Evolutionary conservation across 2,888 invertebrate genomes (phyloP), one percentile per base, ranked within the genome.

Genomic region (Lysandra coridon): DNA sequence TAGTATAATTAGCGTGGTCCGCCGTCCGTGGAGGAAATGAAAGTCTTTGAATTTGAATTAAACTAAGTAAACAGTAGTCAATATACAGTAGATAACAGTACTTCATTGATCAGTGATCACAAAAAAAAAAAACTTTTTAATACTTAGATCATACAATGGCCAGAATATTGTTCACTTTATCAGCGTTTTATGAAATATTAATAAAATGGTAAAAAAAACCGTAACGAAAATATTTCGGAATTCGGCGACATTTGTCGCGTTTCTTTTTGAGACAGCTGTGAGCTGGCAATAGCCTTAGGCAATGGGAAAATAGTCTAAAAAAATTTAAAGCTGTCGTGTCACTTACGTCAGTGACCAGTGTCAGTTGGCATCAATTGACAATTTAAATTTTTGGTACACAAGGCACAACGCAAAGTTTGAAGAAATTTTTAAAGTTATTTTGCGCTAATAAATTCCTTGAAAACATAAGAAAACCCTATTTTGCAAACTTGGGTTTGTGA

Each of bases 301-400:
- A 12, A 4, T 33, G 2, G 1, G 12, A 37, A 17, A 33, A 5
- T 17, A 30, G 64, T 17, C 4, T 33, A 14, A 69, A 69, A 69
- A 69, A 17, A 37, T 17, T 12, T 14, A 69, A 14, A 37, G 14
- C 69, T 69, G 69, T 69, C 69, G 69, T 69, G 69, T 69, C 69
- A 69, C 69, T 33, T 69, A 69, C 69, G 69, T 69, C 69, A 69
- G 69, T 33, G 33, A 33, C 33, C 69, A 69, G 33, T 33, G 69
- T 69, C 69, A 69, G 33, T 69, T 69, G 69, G 69, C 69, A 33
- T 69, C 69, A 69, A 23, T 23, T 23, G 23, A 23, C 23, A 23
- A 69, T 69, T 69, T 14, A 64, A 69, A 69, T 69, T 69, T 69
- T 17, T 69, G 5, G 69, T 37, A 69, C 33, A 69, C 69, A 69